These are phyloP conservation scores for Autographa pulchrina DNA, from an alignment of 2,888 invertebrate species.

Conservation along the genomic window DNA sequence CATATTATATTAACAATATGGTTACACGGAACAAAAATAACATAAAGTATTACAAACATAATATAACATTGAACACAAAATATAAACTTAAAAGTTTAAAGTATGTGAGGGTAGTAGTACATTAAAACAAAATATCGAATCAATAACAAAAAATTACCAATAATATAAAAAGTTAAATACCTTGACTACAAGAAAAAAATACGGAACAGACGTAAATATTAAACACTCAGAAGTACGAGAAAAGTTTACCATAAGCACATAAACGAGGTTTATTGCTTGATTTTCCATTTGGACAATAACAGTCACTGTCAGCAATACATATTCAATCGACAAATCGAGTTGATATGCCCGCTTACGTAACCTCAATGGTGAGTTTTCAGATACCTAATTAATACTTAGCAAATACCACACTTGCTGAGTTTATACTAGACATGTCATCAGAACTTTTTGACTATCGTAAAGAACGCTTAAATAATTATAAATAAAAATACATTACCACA, in stretches of 20 bases:
- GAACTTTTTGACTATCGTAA: too few species aligned
- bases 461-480: too few species aligned
- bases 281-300: too few species aligned
- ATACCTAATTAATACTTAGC: neutral
- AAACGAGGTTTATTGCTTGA: too few species aligned
- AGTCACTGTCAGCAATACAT: neutral
- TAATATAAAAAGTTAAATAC: too few species aligned
- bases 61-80: neutral
- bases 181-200: neutral
- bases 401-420: slow-evolving; percentile 11
- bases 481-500: too few species aligned
- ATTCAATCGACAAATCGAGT: neutral
- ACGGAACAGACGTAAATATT: neutral
- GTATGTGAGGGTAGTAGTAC: neutral
- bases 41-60: neutral
- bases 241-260: neutral
- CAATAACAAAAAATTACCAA: neutral
- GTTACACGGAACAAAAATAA: neutral
- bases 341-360: slow-evolving; percentile 38
- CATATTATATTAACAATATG: slow-evolving; percentile 6
- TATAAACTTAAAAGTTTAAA: neutral
- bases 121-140: neutral
- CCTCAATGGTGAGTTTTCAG: slow-evolving; percentile 11
- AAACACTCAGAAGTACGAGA: neutral
- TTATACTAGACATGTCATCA: neutral